Evolutionary conservation across 2,888 invertebrate species (phyloP), one percentile per base, ranked within the genome.

Genomic region (Microplitis deprimator): DNA sequence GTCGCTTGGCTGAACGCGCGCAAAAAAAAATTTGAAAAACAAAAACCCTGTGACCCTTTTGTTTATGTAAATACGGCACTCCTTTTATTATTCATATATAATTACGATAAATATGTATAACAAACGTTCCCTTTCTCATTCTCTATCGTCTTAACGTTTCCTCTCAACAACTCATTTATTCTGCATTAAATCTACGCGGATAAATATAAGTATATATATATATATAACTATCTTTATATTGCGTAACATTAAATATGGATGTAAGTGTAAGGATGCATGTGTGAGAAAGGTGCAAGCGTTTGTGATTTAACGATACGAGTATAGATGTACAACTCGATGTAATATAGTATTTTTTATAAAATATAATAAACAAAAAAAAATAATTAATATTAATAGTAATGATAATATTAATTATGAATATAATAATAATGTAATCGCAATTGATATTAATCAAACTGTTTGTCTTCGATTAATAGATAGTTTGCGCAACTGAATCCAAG

Each of bases 11-110:
- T 50, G 13, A 50, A 50, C 13, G 50, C 50, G 13, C 10, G 13
- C 8, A 38, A 38, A 61, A 73, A 73, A 39, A 38, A 68, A 20
- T 0, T 68, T 29, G 39, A 61, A 64, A 50, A 77, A 59, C 8
- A 61, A 75, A 17, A 16, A 50, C n/a, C n/a, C 16, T 62, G 20
- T 62, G 16, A 17, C 62, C 78, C 76, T 68, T 78, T 78, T 76
- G 68, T 81, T 76, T 80, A 79, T 75, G 77, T 80, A 80, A 76
- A 77, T 79, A 80, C 75, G 75, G 60, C 71, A 76, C 79, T 72
- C 77, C 78, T 77, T 50, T 77, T 77, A 77, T 69, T 77, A 78
- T 79, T 75, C 76, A 72, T 77, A 75, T n/a, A 70, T 50, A 50
- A 50, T 50, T 50, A 50, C 13, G 13, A 7, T 8, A 8, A 62